These are phyloP conservation scores for Lycia hirtaria DNA, from an alignment of 2,888 invertebrate genomes.

Conservation along the genomic window DNA sequence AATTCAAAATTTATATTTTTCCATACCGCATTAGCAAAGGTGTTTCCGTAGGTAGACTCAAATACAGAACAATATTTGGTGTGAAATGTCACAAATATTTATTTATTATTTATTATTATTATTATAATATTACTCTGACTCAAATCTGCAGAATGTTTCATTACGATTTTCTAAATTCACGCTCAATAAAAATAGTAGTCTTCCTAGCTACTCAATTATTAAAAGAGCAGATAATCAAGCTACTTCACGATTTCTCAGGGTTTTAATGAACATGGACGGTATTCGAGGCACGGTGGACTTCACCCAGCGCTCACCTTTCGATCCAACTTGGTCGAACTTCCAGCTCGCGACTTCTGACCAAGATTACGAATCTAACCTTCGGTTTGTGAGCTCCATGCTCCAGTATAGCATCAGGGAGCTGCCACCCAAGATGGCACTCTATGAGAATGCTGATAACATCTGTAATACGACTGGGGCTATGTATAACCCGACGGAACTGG, in stretches of 20 bases:
- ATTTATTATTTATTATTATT: too few relatives aligned
- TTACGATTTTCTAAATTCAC: too few relatives aligned
- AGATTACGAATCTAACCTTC: slow-evolving; percentile 88
- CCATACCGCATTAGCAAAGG: too few relatives aligned
- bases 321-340: slow-evolving; percentile 92
- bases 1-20: too few relatives aligned
- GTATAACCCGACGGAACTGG: slow-evolving; percentile 90
- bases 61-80: too few relatives aligned
- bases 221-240: not conserved
- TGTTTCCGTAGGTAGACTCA: too few relatives aligned
- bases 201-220: too few relatives aligned
- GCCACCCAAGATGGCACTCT: slow-evolving; percentile 82
- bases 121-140: too few relatives aligned
- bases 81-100: too few relatives aligned
- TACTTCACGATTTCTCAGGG: slow-evolving; percentile 70
- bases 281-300: slow-evolving; percentile 92
- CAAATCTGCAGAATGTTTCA: too few relatives aligned
- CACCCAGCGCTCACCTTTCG: slow-evolving; percentile 92
- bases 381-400: slow-evolving; percentile 90
- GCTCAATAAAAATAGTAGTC: too few relatives aligned
- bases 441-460: slow-evolving; percentile 60
- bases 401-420: slow-evolving; percentile 90
- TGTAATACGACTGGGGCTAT: slow-evolving; percentile 90
- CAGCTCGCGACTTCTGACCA: slow-evolving; percentile 87
- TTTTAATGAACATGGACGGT: slow-evolving; percentile 90